Base-by-base conservation (phyloP, 1,140 invertebrate species). In the Pseudomyrmex flavicornis region DNA sequence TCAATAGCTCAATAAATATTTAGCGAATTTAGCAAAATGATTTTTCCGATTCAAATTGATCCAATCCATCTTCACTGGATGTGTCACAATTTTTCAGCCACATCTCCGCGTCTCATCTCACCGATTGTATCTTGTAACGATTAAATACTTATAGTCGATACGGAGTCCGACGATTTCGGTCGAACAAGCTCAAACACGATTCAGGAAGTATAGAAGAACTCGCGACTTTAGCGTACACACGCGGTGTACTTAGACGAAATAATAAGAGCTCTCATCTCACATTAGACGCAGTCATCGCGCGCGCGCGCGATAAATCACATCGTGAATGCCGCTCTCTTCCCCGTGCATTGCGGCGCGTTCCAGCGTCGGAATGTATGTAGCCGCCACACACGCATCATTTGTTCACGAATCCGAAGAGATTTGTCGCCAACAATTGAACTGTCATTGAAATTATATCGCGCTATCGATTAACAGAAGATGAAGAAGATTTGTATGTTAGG, bases 171-270 rank as follows among this genome's bases (percentile, higher is more conserved):
- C 13, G 61, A 54, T 50, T 72, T 83, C 22, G 22, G 61, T 72
- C 58, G 61, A 56, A 83, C 54, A 76, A 44, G 80, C 61, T 87
- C 72, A 76, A 74, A 72, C 26, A 65, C 72, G 35, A 75, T 86
- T 84, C 20, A 77, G 54, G 54, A 69, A 75, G 17, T 76, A 44
- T 35, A 35, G 35, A 35, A 35, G 35, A 35, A 83, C 50, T 1
- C 13, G n/a, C 15, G 74, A 4, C n/a, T 58, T 75, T 75, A 80
- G 76, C n/a, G 56, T 76, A 59, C 35, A 46, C 35, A 26, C 70
- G 65, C 52, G 48, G 54, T 77, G 9, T 56, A 54, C 22, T 46
- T 65, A 52, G 54, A 65, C 79, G 52, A 76, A 8, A 73, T 85
- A 56, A 74, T 85, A 56, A 74, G 70, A 61, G 13, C 13, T 52